Percentiles rank a stretch among this genome's conserved stretches.
phyloP scores from a whole-genome alignment of 2,113 vertebrate species.

The Prionailurus viverrinus region DNA sequence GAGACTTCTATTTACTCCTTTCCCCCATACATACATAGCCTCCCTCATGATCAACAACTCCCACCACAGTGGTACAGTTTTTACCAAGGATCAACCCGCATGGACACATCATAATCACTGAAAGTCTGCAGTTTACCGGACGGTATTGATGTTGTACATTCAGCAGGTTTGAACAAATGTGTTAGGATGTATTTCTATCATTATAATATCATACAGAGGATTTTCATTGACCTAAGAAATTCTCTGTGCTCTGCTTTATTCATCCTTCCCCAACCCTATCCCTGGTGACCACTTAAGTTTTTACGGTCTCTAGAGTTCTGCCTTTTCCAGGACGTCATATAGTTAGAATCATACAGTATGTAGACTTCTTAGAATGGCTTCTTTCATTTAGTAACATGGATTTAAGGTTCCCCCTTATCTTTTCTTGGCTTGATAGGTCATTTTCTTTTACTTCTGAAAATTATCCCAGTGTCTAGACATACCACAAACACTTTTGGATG shows the following conservation, averaged over 20 bases:
- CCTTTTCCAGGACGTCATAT: background rate
- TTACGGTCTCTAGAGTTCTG: background rate
- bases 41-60: background rate
- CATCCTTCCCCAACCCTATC: no score
- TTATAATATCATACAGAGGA: background rate
- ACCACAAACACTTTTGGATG: background rate
- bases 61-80: background rate
- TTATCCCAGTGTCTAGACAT: background rate
- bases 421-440: background rate
- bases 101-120: background rate
- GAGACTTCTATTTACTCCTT: background rate
- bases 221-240: background rate
- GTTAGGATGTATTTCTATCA: background rate
- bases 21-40: background rate
- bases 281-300: background rate
- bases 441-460: background rate
- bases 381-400: background rate
- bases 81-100: background rate
- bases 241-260: background rate
- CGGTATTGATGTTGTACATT: background rate
- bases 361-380: background rate
- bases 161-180: background rate
- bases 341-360: background rate
- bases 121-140: no score
- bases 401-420: background rate